Evolutionary conservation across 2,113 vertebrate genomes (phyloP).

Genomic region (Ictidomys tridecemlineatus): DNA sequence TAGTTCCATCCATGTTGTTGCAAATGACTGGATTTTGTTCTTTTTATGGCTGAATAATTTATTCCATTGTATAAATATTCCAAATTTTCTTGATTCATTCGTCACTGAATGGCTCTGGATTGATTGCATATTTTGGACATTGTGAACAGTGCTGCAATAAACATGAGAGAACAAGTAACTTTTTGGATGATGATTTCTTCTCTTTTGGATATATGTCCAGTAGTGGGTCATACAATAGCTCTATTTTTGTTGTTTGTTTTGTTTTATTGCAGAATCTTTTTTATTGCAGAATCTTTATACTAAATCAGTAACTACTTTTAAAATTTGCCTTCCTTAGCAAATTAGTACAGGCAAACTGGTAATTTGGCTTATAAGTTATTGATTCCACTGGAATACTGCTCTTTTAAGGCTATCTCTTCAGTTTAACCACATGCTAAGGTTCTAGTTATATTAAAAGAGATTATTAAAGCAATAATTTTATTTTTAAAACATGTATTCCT

Average conservation of each 20-base stretch:
- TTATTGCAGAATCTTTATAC: background rate
- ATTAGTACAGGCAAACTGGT: background rate
- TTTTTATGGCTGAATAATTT: background rate
- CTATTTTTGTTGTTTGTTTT: background rate
- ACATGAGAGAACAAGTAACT: too few species aligned
- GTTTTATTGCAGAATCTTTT: background rate
- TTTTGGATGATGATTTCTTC: background rate
- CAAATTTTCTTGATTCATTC: background rate
- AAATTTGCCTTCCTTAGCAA: conserved; percentile 9
- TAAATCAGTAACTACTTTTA: conserved; percentile 1
- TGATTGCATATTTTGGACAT: background rate
- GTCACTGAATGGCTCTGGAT: background rate
- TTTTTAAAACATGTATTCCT: background rate
- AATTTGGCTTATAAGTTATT: background rate
- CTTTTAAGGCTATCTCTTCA: background rate
- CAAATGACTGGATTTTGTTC: background rate
- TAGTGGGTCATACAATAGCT: background rate
- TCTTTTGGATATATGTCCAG: background rate
- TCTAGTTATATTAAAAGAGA: background rate
- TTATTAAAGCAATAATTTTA: background rate
- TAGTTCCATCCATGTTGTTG: background rate
- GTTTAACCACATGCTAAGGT: background rate
- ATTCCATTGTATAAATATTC: background rate
- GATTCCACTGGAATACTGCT: background rate
- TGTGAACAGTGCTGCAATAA: background rate